Percentiles rank a stretch among this genome's conserved stretches.
Evolutionary conservation across 2,113 vertebrate species (phyloP).

Genomic region (Pao palembangensis): DNA sequence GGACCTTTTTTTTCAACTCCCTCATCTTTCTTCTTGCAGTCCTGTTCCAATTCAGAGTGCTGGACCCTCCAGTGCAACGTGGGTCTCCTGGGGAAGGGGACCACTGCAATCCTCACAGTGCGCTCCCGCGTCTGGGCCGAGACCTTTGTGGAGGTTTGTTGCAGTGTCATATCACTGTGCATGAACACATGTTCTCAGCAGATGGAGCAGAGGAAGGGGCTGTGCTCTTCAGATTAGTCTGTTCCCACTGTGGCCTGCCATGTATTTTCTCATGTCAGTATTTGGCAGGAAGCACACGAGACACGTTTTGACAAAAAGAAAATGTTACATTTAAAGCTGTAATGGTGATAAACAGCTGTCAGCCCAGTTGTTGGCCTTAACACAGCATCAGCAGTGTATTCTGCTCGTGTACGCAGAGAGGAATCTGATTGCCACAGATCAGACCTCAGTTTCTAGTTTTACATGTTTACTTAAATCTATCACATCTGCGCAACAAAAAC

Average conservation of each 20-base stretch:
- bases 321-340: slow-evolving; percentile 10
- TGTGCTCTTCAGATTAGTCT: slow-evolving; percentile 12
- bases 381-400: slow-evolving; percentile 8
- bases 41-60: slow-evolving; percentile 81
- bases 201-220: slow-evolving; percentile 14
- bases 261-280: slow-evolving; percentile 36
- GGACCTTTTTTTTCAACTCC: neutral
- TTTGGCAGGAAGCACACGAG: neutral
- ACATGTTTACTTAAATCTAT: slow-evolving; percentile 6
- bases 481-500: neutral
- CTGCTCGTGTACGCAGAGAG: neutral
- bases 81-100: slow-evolving; percentile 78
- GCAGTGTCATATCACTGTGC: neutral
- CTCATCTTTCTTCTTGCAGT: slow-evolving; percentile 63
- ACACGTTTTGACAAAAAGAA: slow-evolving; percentile 18
- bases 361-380: slow-evolving; percentile 25
- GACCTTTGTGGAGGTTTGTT: slow-evolving; percentile 82
- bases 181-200: slow-evolving; percentile 15
- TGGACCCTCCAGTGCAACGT: slow-evolving; percentile 81
- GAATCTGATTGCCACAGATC: too few species aligned
- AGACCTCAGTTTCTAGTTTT: too few species aligned
- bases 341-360: slow-evolving; percentile 24
- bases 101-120: slow-evolving; percentile 80
- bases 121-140: slow-evolving; percentile 84
- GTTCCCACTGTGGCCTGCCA: slow-evolving; percentile 13